These are phyloP conservation scores for Ganaspis sp. DNA, from an alignment of 1,140 invertebrate genomes.

Conservation along the genomic window DNA sequence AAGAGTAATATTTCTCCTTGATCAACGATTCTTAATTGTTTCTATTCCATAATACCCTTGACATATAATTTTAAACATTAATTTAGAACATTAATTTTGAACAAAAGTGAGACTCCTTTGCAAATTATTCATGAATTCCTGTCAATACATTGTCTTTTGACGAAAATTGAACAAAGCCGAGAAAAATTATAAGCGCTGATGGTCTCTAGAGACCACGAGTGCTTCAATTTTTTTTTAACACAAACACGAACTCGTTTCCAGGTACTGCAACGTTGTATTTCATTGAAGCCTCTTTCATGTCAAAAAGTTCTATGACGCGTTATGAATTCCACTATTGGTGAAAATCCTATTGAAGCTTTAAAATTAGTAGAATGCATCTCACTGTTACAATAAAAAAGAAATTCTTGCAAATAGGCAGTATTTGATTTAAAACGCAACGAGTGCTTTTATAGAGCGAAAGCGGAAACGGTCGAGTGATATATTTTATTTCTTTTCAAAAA, in stretches of 20 bases:
- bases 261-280: slow-evolving; percentile 4
- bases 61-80: no score
- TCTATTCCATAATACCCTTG: no score
- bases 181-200: slow-evolving; percentile 45
- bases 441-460: not conserved
- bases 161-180: slow-evolving; percentile 35
- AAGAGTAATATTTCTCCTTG: no score
- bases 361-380: slow-evolving; percentile 23
- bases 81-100: not conserved
- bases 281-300: slow-evolving; percentile 18
- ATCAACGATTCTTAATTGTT: no score
- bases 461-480: not conserved
- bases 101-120: not conserved
- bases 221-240: slow-evolving; percentile 5
- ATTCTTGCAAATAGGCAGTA: slow-evolving; percentile 25
- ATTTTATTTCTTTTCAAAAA: not conserved
- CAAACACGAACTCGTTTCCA: slow-evolving; percentile 1
- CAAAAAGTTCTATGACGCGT: slow-evolving; percentile 23
- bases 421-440: slow-evolving; percentile 4
- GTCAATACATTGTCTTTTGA: not conserved
- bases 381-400: slow-evolving; percentile 19
- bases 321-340: slow-evolving; percentile 19
- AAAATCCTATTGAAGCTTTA: slow-evolving; percentile 28
- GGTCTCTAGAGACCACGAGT: slow-evolving; percentile 41
- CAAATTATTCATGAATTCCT: not conserved